Base-by-base conservation (phyloP, 2,888 invertebrate species). In the Acanthococcus lagerstroemiae region DNA sequence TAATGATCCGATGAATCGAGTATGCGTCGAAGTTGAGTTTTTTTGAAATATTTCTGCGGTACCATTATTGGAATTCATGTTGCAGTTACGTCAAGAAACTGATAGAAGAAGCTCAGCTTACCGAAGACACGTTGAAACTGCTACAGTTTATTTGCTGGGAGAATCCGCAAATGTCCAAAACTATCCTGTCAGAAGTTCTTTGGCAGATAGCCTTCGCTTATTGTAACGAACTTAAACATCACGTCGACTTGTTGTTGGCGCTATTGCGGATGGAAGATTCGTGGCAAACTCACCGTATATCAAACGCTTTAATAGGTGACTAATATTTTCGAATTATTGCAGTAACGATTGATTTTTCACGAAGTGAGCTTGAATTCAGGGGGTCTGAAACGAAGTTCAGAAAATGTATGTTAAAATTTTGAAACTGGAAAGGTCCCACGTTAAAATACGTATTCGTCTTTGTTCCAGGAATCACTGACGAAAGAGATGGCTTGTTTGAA, bases 111-210 rank as follows among this genome's bases (percentile, higher is more conserved):
- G 89, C 91, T 54, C 92, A 90, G 77, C 85, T 87, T 50, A 88
- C 90, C 56, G 95, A 96, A 70, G 95, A 96, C 71, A 90, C 91
- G 3, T 82, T 92, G 52, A 87, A 91, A 74, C 79, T 96, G 68
- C 78, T 96, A 44, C 90, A 95, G 80, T 96, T 90, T 78, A 86
- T 94, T 76, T 91, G 92, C 74, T 96, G 95, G 95, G 96, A 96
- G 78, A 95, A 96, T 79, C 92, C 93, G 24, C 87, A 87, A 71
- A 92, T 95, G 78, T 95, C 95, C 27, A 86, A 90, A 69, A 84
- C 85, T 19, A 90, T 94, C 55, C 82, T 96, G 44, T 86, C 88
- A 52, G 95, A 96, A 79, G 79, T 96, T 50, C 79, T 96, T 67
- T 94, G 94, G 92, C 90, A 94, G 76, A 85, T 87, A 70, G 86